phyloP scores from a whole-genome alignment of 1,140 invertebrate species.

The Bombus picipes region DNA sequence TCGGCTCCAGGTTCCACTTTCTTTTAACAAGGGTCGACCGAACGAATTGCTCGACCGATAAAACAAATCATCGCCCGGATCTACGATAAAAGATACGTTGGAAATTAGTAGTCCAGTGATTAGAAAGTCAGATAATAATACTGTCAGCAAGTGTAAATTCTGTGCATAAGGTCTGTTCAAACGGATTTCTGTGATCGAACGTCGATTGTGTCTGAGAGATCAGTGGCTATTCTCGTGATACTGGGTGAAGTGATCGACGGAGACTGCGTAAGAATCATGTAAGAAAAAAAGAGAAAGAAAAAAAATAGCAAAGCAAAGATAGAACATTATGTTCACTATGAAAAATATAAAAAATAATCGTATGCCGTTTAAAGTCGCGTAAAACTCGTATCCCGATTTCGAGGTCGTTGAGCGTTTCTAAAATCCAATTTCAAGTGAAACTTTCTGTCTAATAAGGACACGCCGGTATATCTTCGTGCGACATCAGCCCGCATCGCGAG shows the following conservation, averaged over 20 bases:
- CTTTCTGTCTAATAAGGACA: constrained; percentile 30
- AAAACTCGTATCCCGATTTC: neutral
- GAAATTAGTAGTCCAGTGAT: neutral
- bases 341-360: neutral
- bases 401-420: neutral
- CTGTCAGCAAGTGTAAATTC: neutral
- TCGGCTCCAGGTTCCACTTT: no score
- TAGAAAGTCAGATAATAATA: neutral
- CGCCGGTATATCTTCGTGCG: neutral
- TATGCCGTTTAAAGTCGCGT: neutral
- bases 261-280: neutral
- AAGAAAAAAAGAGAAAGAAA: neutral
- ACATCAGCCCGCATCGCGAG: constrained; percentile 39
- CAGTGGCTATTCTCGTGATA: constrained; percentile 14
- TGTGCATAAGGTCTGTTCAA: neutral
- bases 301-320: neutral
- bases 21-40: neutral
- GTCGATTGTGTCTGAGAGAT: neutral
- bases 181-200: neutral
- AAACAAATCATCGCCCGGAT: neutral
- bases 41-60: neutral
- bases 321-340: no score
- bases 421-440: constrained; percentile 24
- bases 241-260: neutral
- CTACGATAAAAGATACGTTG: no score